A percentile compares a stretch with the other conserved stretches of the same genome.
Evolutionary conservation across 1,140 invertebrate species (phyloP).

Genomic region (Apis cerana): DNA sequence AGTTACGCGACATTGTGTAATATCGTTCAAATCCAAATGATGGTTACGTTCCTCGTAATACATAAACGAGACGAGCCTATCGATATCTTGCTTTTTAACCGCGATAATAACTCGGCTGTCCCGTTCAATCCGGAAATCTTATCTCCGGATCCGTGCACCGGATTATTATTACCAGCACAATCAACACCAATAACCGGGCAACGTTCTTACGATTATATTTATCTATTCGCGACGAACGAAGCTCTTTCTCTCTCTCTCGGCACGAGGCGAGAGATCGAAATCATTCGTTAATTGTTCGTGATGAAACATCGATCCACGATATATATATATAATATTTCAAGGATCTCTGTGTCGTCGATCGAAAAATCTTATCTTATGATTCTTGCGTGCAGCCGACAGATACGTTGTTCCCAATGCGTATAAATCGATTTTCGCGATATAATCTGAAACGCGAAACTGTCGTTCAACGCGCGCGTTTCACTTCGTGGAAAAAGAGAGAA

Average conservation of each 20-base stretch:
- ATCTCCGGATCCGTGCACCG: not conserved
- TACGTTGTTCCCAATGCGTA: not conserved
- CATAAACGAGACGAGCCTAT: conserved; percentile 25
- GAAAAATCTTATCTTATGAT: not conserved
- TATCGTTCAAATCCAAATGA: conserved; percentile 5
- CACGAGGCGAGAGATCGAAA: not conserved
- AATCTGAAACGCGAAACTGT: not conserved
- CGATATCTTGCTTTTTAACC: conserved; percentile 25
- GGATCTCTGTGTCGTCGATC: not conserved
- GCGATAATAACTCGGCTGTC: conserved; percentile 12
- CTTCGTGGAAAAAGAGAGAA: no score
- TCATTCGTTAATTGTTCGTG: not conserved
- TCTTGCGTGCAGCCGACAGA: no score
- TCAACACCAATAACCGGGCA: conserved; percentile 25
- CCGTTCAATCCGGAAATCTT: conserved; percentile 32
- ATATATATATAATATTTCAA: not conserved
- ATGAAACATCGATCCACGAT: not conserved
- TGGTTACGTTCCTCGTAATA: not conserved
- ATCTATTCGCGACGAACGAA: not conserved
- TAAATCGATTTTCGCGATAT: conserved; percentile 3
- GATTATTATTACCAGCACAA: conserved; percentile 7
- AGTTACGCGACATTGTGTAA: conserved; percentile 51
- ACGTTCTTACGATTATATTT: conserved; percentile 11
- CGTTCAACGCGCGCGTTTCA: no score
- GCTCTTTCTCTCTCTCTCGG: not conserved